phyloP scores from a whole-genome alignment of 1,140 invertebrate genomes.

The Drosophila pseudoananassae region DNA sequence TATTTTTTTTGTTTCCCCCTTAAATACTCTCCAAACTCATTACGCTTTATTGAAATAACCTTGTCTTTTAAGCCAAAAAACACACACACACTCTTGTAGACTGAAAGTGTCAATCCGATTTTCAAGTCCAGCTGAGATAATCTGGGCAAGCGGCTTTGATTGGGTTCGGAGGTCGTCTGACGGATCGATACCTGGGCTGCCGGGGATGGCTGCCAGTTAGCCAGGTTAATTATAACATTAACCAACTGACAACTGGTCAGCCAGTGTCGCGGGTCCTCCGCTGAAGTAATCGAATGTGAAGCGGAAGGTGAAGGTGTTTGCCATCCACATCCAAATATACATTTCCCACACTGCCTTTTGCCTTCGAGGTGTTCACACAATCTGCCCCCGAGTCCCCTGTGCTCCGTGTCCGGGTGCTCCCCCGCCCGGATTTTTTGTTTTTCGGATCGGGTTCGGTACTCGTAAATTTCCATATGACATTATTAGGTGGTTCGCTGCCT shows the following conservation, averaged over 20 bases:
- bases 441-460: slow-evolving; percentile 52
- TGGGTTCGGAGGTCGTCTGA: slow-evolving; percentile 32
- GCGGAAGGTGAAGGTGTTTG: slow-evolving; percentile 81
- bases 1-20: no score
- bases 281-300: slow-evolving; percentile 57
- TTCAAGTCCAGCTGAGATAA: slow-evolving; percentile 12
- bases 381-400: slow-evolving; percentile 16
- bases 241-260: slow-evolving; percentile 72
- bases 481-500: slow-evolving; percentile 75
- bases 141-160: slow-evolving; percentile 27
- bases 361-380: slow-evolving; percentile 38
- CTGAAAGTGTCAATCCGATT: slow-evolving; percentile 36
- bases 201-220: slow-evolving; percentile 17
- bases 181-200: slow-evolving; percentile 49
- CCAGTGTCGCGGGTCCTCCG: slow-evolving; percentile 22
- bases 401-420: not conserved
- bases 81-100: not conserved
- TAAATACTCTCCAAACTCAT: no score
- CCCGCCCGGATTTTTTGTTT: slow-evolving; percentile 10
- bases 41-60: not conserved
- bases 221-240: slow-evolving; percentile 79
- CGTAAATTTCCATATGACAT: slow-evolving; percentile 75
- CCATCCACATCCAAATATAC: slow-evolving; percentile 72
- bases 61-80: slow-evolving; percentile 4
- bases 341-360: slow-evolving; percentile 42